Percentiles rank a stretch among this genome's conserved stretches.
phyloP scores from a whole-genome alignment of 1,140 invertebrate genomes.

The Sinonovacula constricta region DNA sequence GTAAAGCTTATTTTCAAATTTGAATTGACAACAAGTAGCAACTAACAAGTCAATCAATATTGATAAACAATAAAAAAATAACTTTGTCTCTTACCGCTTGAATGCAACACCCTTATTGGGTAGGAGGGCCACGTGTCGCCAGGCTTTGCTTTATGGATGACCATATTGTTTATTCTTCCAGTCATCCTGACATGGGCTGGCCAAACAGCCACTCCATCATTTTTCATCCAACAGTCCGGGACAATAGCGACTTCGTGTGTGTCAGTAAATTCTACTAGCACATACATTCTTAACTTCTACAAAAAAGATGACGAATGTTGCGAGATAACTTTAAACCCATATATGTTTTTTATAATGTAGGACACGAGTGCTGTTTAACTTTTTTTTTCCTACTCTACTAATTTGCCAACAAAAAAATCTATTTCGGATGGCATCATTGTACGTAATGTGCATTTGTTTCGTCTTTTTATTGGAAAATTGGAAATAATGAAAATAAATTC shows the following conservation, averaged over 20 bases:
- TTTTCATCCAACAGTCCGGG: slow-evolving; percentile 11
- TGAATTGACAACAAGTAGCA: no score
- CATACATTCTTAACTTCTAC: background rate
- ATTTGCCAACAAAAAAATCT: background rate
- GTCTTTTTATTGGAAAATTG: background rate
- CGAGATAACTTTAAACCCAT: background rate
- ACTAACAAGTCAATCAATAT: no score
- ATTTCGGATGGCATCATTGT: background rate
- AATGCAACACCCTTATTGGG: slow-evolving; percentile 10
- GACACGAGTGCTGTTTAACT: background rate
- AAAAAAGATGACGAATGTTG: background rate
- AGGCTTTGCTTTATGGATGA: background rate
- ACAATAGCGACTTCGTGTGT: slow-evolving; percentile 16
- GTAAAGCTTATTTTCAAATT: no score
- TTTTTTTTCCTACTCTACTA: background rate
- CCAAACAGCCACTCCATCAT: slow-evolving; percentile 3
- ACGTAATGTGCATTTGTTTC: background rate
- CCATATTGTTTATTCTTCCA: background rate
- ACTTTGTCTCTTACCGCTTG: background rate
- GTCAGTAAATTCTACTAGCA: slow-evolving; percentile 14
- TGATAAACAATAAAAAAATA: no score
- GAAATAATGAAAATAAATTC: background rate
- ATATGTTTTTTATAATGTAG: background rate
- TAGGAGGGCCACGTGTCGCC: slow-evolving; percentile 7
- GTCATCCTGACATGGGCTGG: slow-evolving; percentile 10